A percentile compares a stretch with the other conserved stretches of the same genome.
phyloP scores from a whole-genome alignment of 2,113 vertebrate genomes.

The Brachionichthys hirsutus region DNA sequence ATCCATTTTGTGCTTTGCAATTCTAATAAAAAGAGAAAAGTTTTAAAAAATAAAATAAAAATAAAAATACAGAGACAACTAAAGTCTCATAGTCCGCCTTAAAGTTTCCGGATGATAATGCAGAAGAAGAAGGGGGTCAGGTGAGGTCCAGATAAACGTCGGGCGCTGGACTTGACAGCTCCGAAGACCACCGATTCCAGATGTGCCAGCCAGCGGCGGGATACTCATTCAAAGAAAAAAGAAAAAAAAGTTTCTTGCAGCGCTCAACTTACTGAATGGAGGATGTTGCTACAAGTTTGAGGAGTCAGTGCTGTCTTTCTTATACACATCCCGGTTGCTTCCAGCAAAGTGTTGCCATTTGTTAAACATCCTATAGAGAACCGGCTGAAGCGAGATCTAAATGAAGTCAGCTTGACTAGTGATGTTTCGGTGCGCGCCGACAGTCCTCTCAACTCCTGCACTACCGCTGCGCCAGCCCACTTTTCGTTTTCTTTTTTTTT shows the following conservation, averaged over 20 bases:
- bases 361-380: slow-evolving; percentile 58
- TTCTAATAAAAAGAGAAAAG: slow-evolving; percentile 10
- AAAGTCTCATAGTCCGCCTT: slow-evolving; percentile 51
- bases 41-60: not conserved
- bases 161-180: slow-evolving; percentile 31
- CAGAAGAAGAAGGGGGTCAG: slow-evolving; percentile 3
- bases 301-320: slow-evolving; percentile 21
- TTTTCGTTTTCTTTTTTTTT: slow-evolving; percentile 28
- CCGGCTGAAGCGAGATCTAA: slow-evolving; percentile 30
- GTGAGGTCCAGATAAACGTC: slow-evolving; percentile 34
- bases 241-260: slow-evolving; percentile 54
- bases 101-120: slow-evolving; percentile 20
- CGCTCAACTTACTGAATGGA: slow-evolving; percentile 43
- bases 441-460: slow-evolving; percentile 71
- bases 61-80: slow-evolving; percentile 12
- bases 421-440: slow-evolving; percentile 65
- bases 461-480: slow-evolving; percentile 78
- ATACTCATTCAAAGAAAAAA: slow-evolving; percentile 72
- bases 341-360: slow-evolving; percentile 41
- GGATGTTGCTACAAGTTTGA: slow-evolving; percentile 38
- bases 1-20: slow-evolving; percentile 64
- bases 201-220: slow-evolving; percentile 59
- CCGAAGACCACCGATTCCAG: slow-evolving; percentile 51
- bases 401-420: slow-evolving; percentile 59
- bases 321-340: slow-evolving; percentile 47